phyloP scores from a whole-genome alignment of 2,113 vertebrate genomes.

The Pygoscelis antarcticus region DNA sequence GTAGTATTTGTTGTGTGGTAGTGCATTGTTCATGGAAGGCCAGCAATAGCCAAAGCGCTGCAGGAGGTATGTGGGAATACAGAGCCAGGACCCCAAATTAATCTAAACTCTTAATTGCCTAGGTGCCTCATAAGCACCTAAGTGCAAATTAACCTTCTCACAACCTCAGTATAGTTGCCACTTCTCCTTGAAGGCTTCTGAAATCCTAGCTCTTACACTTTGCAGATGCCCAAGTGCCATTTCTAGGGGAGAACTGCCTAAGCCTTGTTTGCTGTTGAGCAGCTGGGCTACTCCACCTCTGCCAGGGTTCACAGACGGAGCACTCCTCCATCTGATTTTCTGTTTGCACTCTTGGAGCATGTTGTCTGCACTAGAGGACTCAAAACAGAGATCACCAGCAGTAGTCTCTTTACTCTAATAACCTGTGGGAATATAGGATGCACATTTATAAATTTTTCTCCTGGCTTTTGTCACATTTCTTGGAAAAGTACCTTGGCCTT shows the following conservation, averaged over 20 bases:
- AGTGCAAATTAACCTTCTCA: not conserved
- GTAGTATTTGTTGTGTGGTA: not conserved
- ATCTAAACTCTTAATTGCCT: not conserved
- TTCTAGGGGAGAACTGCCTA: not conserved
- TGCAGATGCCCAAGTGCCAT: not conserved
- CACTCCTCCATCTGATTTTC: not conserved
- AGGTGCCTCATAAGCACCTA: not conserved
- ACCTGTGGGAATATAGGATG: not conserved
- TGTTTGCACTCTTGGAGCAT: not conserved
- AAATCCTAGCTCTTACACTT: not conserved
- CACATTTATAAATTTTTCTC: not conserved
- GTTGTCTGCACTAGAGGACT: not conserved
- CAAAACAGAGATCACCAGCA: not conserved
- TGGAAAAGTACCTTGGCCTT: not conserved
- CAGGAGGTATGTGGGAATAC: not conserved
- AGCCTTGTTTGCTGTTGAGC: not conserved
- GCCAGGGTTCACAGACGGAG: not conserved
- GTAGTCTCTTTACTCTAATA: not conserved
- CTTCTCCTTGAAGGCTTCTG: not conserved
- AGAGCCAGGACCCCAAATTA: not conserved
- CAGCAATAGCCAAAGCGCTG: not conserved
- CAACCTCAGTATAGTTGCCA: not conserved
- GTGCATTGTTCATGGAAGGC: not conserved
- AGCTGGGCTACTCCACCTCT: not conserved
- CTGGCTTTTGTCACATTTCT: not conserved